Evolutionary conservation across 2,113 vertebrate genomes (phyloP), one percentile per base, ranked within the genome.

Genomic region (Pygoscelis adeliae): DNA sequence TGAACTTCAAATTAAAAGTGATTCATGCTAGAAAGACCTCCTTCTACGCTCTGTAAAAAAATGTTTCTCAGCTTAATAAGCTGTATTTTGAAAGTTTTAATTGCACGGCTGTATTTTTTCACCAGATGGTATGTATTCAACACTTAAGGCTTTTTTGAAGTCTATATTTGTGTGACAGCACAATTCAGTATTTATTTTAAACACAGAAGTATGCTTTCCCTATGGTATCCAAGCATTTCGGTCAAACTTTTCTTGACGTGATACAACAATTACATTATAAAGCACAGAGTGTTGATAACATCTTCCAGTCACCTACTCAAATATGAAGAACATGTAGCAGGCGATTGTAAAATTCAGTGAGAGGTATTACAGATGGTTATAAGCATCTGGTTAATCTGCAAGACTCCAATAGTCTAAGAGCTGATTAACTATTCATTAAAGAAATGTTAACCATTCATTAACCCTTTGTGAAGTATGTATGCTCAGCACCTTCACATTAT

Each of bases 401-500:
- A 38, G 69, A 40, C 55, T 70, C 63, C 55, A 69, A 9, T 12
- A 76, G 62, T 19, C 34, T 50, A 44, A 22, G 32, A 63, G 70
- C 29, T 58, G 49, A 81, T 86, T 70, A 76, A 80, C 49, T 62
- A 25, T 17, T 81, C 62, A 56, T 90, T 70, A 76, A 74, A 42
- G 53, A 83, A n/a, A 9, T 13, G 17, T 50, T 85, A 74, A 50
- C 15, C 8, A 5, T 9, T 85, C 76, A 52, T 90, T 90, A 93
- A 81, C 69, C 61, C 69, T 86, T 76, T 32, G 19, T 20, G 36
- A 74, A 81, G 34, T 13, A 53, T 0, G 2, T 8, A 63, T 0
- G 3, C 15, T 6, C 13, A 23, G 47, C 36, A 82, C 36, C 16
- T 18, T 72, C 4, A 0, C 3, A 5, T 59, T 8, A 15, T 2